These are phyloP conservation scores for Nautilus pompilius DNA, from an alignment of 1,140 invertebrate species.

Conservation along the genomic window DNA sequence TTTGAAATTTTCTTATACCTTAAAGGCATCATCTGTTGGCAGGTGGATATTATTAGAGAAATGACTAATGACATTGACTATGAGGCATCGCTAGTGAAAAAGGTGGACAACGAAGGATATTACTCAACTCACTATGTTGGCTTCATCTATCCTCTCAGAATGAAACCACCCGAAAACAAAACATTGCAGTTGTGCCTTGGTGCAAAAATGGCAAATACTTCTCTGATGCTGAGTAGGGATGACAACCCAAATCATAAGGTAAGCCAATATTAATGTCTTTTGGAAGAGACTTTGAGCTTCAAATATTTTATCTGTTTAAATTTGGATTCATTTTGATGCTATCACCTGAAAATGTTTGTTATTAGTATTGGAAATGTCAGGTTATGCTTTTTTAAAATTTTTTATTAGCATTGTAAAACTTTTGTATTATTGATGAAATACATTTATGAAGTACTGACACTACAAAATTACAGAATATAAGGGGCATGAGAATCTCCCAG, in stretches of 20 bases:
- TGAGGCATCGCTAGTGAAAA: slow-evolving; percentile 62
- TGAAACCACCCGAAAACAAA: slow-evolving; percentile 64
- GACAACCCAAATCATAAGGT: slow-evolving; percentile 29
- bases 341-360: too few species aligned
- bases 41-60: slow-evolving; percentile 74
- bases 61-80: slow-evolving; percentile 76
- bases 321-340: too few species aligned
- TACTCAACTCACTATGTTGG: slow-evolving; percentile 64
- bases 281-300: too few species aligned
- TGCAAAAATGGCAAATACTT: slow-evolving; percentile 23
- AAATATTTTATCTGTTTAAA: too few species aligned
- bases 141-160: slow-evolving; percentile 72
- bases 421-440: too few species aligned
- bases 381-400: too few species aligned
- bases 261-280: slow-evolving; percentile 4
- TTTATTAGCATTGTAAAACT: too few species aligned
- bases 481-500: too few species aligned
- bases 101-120: slow-evolving; percentile 65
- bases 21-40: background rate
- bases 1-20: background rate
- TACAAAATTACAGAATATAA: too few species aligned
- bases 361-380: too few species aligned
- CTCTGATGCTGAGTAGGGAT: slow-evolving; percentile 43
- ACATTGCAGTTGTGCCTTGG: slow-evolving; percentile 29
- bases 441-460: too few species aligned